These are phyloP conservation scores for Gymnoscopelus microlampas DNA, from an alignment of 2,797 vertebrate genomes.

Conservation along the genomic window DNA sequence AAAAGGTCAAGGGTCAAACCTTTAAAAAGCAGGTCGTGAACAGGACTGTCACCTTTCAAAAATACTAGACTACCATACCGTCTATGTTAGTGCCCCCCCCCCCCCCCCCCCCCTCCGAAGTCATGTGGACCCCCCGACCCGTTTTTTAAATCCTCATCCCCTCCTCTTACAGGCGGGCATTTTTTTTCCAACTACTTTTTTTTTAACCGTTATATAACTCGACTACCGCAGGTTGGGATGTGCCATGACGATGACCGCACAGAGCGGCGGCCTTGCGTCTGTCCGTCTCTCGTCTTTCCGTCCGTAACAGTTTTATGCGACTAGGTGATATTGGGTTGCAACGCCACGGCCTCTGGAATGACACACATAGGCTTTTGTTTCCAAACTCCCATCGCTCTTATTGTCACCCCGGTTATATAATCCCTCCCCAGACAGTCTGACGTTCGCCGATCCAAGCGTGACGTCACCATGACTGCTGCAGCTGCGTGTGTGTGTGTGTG, in stretches of 20 bases:
- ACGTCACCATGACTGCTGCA: neutral
- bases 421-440: constrained; percentile 28
- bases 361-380: constrained; percentile 25
- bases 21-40: constrained; percentile 36
- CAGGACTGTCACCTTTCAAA: too few relatives aligned
- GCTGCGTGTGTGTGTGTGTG: neutral
- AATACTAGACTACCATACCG: too few relatives aligned
- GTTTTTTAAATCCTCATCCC: constrained; percentile 1
- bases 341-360: constrained; percentile 11
- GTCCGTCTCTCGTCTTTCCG: constrained; percentile 6
- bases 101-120: too few relatives aligned
- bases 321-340: constrained; percentile 29
- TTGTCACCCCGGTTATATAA: constrained; percentile 58
- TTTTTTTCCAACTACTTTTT: constrained; percentile 25
- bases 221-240: constrained; percentile 23
- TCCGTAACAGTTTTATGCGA: constrained; percentile 41
- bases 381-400: constrained; percentile 29
- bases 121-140: too few relatives aligned
- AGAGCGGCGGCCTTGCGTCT: constrained; percentile 4
- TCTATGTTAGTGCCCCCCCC: too few relatives aligned
- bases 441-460: constrained; percentile 15
- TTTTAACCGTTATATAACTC: constrained; percentile 34
- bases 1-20: constrained; percentile 57
- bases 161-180: neutral
- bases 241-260: constrained; percentile 17